A percentile compares a stretch with the other conserved stretches of the same genome.
phyloP scores from a whole-genome alignment of 2,113 vertebrate genomes.

The Pipa parva region DNA sequence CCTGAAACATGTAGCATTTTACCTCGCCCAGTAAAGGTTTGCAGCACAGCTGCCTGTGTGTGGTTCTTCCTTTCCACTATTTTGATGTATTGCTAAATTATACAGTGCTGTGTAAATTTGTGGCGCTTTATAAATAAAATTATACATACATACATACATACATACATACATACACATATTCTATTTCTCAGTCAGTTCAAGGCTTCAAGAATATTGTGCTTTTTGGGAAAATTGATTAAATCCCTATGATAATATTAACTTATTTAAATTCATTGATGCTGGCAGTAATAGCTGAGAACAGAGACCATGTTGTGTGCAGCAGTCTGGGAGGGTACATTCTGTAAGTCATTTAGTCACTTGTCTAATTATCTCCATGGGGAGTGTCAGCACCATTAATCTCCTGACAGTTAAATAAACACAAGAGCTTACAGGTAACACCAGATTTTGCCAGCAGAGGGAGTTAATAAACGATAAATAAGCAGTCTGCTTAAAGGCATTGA shows the following conservation, averaged over 20 bases:
- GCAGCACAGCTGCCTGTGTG: too few species aligned
- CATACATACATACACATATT: too few species aligned
- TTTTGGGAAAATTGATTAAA: too few species aligned
- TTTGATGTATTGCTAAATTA: too few species aligned
- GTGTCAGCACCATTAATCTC: constrained; percentile 1
- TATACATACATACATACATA: too few species aligned
- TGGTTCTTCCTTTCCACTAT: too few species aligned
- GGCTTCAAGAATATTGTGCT: too few species aligned
- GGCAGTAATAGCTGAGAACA: background rate
- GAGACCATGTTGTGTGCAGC: background rate
- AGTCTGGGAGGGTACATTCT: background rate
- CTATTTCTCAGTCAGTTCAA: too few species aligned
- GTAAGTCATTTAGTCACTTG: constrained; percentile 5
- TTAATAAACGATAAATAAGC: background rate
- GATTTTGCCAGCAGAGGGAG: background rate
- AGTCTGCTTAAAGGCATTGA: constrained; percentile 48
- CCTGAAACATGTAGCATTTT: too few species aligned
- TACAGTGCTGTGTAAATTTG: too few species aligned
- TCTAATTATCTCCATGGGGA: constrained; percentile 10
- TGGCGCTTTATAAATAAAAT: too few species aligned
- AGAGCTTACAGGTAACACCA: background rate
- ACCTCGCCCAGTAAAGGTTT: too few species aligned
- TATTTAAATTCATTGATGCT: background rate
- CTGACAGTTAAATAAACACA: background rate
- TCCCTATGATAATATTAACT: background rate